A percentile compares a stretch with the other conserved stretches of the same genome.
These are phyloP conservation scores for Myopa tessellatipennis DNA, from an alignment of 2,888 invertebrate genomes.

Conservation along the genomic window DNA sequence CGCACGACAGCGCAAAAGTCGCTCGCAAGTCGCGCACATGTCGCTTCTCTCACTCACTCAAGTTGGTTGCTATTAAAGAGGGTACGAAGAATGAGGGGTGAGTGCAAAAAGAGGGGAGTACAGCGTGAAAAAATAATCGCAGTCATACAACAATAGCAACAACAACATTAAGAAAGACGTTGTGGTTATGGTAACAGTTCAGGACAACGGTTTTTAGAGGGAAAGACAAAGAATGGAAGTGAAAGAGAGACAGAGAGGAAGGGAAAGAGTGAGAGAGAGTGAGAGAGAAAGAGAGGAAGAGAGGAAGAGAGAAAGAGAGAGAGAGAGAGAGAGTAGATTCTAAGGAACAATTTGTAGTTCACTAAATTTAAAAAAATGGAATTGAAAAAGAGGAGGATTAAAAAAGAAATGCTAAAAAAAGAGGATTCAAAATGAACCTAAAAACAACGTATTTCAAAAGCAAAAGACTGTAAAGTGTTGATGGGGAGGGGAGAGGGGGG, in stretches of 20 bases:
- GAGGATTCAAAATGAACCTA: neutral
- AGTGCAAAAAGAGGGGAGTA: neutral
- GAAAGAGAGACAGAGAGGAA: neutral
- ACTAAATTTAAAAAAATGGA: neutral
- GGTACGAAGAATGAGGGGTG: neutral
- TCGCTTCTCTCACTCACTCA: neutral
- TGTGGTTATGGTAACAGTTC: neutral
- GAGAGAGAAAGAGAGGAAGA: too few relatives aligned
- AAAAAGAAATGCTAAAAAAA: neutral
- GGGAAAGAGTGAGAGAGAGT: too few relatives aligned
- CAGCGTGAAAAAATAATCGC: conserved; percentile 12
- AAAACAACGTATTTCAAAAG: too few relatives aligned
- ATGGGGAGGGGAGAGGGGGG: too few relatives aligned
- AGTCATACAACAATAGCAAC: neutral
- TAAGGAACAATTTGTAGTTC: too few relatives aligned
- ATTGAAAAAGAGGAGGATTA: neutral
- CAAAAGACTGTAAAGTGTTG: too few relatives aligned
- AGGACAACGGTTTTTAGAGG: neutral
- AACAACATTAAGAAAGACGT: neutral
- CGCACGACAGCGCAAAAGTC: neutral
- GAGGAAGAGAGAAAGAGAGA: neutral
- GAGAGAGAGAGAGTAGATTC: neutral
- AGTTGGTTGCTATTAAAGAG: neutral
- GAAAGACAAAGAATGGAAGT: neutral
- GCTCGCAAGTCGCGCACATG: neutral